Conservation (phyloP, 1,140 invertebrate species). For the Paralvinella palmiformis region DNA sequence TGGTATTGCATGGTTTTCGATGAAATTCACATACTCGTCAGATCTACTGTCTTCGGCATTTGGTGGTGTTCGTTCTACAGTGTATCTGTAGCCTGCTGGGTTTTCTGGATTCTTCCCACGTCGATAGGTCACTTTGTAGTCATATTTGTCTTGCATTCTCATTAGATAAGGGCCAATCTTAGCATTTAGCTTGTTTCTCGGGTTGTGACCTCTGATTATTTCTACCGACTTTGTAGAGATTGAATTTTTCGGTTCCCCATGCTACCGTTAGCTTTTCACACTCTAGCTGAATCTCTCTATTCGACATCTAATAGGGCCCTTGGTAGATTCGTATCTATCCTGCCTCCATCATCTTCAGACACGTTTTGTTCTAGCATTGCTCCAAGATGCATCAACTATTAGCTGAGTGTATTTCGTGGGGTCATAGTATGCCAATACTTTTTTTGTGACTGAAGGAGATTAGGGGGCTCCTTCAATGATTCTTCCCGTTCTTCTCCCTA, state of each 20-base stretch:
- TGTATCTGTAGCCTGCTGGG: neutral
- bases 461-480: slow-evolving; percentile 10
- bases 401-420: slow-evolving; percentile 2
- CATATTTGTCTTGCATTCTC: too few relatives aligned
- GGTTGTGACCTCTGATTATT: slow-evolving; percentile 42
- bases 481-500: slow-evolving; percentile 14
- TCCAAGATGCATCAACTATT: too few relatives aligned
- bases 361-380: too few relatives aligned
- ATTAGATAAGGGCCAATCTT: slow-evolving; percentile 25
- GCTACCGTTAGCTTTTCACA: slow-evolving; percentile 46
- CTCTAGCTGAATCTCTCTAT: too few relatives aligned
- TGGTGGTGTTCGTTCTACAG: neutral
- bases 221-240: slow-evolving; percentile 42
- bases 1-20: neutral
- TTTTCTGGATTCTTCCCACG: too few relatives aligned
- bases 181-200: slow-evolving; percentile 21
- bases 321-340: slow-evolving; percentile 25
- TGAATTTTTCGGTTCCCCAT: slow-evolving; percentile 47
- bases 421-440: slow-evolving; percentile 1
- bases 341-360: neutral
- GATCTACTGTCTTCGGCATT: neutral
- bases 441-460: too few relatives aligned
- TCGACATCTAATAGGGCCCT: too few relatives aligned
- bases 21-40: neutral
- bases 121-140: too few relatives aligned